phyloP scores from a whole-genome alignment of 2,113 vertebrate species.

The Caretta caretta region DNA sequence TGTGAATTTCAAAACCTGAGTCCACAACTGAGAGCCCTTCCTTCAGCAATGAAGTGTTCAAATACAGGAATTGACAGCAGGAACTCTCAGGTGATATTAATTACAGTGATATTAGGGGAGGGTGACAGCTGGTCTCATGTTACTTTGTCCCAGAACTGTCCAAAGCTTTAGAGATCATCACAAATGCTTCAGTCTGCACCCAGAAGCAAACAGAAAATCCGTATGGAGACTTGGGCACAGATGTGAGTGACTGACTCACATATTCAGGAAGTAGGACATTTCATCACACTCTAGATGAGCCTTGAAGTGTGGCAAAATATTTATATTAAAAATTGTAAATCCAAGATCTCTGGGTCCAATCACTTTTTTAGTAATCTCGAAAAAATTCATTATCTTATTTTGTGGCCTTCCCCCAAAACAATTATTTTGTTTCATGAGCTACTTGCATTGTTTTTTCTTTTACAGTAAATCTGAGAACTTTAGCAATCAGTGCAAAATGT shows the following conservation, averaged over 20 bases:
- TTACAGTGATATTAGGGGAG: not conserved
- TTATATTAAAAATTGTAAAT: not conserved
- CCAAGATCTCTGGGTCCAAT: not conserved
- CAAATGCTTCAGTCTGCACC: not conserved
- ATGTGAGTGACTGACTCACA: not conserved
- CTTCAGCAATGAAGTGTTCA: not conserved
- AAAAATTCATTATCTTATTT: not conserved
- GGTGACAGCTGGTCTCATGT: not conserved
- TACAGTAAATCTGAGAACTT: not conserved
- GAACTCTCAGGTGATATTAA: conserved; percentile 2
- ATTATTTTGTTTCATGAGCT: not conserved
- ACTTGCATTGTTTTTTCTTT: not conserved
- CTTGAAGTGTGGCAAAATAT: not conserved
- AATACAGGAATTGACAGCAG: not conserved
- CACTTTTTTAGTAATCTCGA: not conserved
- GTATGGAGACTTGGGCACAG: not conserved
- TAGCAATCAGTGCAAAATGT: not conserved
- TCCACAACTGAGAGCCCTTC: not conserved
- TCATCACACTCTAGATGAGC: not conserved
- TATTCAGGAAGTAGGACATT: not conserved
- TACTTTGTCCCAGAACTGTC: not conserved
- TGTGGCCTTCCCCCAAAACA: not conserved
- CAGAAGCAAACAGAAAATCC: not conserved
- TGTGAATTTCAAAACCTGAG: not conserved
- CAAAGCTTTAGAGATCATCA: not conserved